Evolutionary conservation across 2,888 invertebrate genomes (phyloP).

Genomic region (Acanthosoma haemorrhoidale): DNA sequence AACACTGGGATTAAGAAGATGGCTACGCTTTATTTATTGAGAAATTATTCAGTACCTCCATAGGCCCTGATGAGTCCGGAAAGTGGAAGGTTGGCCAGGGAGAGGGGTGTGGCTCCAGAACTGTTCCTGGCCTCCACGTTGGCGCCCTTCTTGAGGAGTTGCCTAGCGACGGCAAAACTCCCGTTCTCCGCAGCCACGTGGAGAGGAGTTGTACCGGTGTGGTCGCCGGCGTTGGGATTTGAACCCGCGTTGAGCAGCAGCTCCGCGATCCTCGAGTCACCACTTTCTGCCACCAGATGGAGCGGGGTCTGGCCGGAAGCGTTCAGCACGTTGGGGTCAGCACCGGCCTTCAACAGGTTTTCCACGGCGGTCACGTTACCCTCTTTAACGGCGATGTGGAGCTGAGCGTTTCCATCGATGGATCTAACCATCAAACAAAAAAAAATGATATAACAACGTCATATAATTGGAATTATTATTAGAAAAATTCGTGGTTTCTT

Average conservation of each 20-base stretch:
- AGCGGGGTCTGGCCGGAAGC: slow-evolving; percentile 6
- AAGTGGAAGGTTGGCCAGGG: neutral
- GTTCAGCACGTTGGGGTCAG: slow-evolving; percentile 2
- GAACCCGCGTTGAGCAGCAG: neutral
- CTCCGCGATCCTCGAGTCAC: neutral
- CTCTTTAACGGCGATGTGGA: slow-evolving; percentile 7
- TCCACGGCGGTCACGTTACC: neutral
- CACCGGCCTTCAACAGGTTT: neutral
- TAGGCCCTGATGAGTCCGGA: neutral
- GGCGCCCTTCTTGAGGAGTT: neutral
- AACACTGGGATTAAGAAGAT: too few species aligned
- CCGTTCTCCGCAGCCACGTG: neutral
- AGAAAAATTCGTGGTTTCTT: too few species aligned
- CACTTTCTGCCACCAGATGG: neutral
- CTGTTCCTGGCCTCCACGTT: neutral
- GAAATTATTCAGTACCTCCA: neutral
- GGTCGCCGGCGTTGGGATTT: neutral
- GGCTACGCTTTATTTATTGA: too few species aligned
- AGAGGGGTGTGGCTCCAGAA: neutral
- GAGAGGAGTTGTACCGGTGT: neutral
- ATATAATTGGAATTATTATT: too few species aligned
- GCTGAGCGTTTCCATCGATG: neutral
- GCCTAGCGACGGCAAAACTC: neutral
- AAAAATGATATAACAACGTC: too few species aligned
- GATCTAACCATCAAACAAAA: neutral